Base-by-base conservation (phyloP, 2,797 vertebrate species). In the Cryptoblepharus egeriae region DNA sequence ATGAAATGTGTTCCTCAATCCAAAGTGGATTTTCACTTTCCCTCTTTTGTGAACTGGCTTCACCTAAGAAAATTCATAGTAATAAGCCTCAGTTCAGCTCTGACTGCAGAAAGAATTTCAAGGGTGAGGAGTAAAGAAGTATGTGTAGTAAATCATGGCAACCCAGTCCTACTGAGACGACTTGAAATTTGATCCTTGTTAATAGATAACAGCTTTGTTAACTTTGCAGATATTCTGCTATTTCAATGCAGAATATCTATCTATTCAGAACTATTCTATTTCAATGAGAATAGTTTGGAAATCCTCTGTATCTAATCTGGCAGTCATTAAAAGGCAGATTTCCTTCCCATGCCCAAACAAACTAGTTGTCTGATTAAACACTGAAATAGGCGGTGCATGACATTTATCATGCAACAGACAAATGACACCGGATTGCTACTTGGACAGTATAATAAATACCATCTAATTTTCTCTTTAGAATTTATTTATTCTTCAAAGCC, bases 401-500 rank as follows among this genome's bases (percentile, higher is more conserved):
- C 93, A 95, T 96, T 95, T 92, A 94, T 95, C 94, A 94, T 82
- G 73, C 87, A 80, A 91, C 85, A 94, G 95, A 96, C 88, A 96
- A 96, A 96, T 94, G 94, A 93, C 90, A 93, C 71, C 71, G 90
- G 87, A 91, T 91, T 94, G 91, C 93, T 95, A 92, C 93, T 96
- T 93, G 95, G 93, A 95, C 94, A 95, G 92, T 92, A 88, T 95
- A 96, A 95, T 95, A 96, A 96, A 95, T 92, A 93, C 90, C 92
- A 93, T 96, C 93, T 96, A 95, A 96, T 96, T 96, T 96, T 96
- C 94, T 96, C 94, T 95, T 96, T 95, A 80, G 42, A 96, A 96
- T 95, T 93, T 95, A 96, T 96, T 97, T 96, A 96, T 93, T 94
- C 94, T 96, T 96, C 94, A 95, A 93, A 96, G 93, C 89, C 87